Conservation (phyloP, 2,888 invertebrate species). For the Ypsolopha scabrella region DNA sequence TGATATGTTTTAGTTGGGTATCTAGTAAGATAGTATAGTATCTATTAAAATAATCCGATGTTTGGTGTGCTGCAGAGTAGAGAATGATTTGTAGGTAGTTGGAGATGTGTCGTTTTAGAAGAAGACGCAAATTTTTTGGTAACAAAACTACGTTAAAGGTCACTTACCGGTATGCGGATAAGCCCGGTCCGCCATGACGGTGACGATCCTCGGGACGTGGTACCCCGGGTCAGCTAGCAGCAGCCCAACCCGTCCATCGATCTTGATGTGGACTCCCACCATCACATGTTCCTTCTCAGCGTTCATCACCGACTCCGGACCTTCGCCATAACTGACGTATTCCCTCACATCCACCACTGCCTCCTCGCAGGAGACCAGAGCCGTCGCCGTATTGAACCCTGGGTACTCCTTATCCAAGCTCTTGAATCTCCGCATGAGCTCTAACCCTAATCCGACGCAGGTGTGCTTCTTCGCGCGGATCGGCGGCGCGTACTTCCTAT, state of each 20-base stretch:
- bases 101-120: no score
- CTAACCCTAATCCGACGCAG: slow-evolving; percentile 89
- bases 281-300: slow-evolving; percentile 92
- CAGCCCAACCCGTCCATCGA: slow-evolving; percentile 80
- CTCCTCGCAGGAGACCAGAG: slow-evolving; percentile 89
- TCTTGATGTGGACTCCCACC: slow-evolving; percentile 79
- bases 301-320: slow-evolving; percentile 69
- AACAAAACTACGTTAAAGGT: neutral
- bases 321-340: slow-evolving; percentile 67
- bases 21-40: no score
- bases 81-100: no score
- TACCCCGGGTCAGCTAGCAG: slow-evolving; percentile 92
- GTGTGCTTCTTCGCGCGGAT: slow-evolving; percentile 85
- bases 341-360: slow-evolving; percentile 73
- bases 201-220: slow-evolving; percentile 87
- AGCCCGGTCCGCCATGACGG: slow-evolving; percentile 86
- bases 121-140: neutral
- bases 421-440: slow-evolving; percentile 76
- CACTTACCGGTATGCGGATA: slow-evolving; percentile 86
- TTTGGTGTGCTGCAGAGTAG: no score
- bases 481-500: slow-evolving; percentile 81
- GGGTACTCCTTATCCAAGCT: slow-evolving; percentile 72
- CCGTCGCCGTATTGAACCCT: slow-evolving; percentile 71
- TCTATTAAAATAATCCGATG: no score
- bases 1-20: neutral